phyloP scores from a whole-genome alignment of 2,888 invertebrate genomes.

The Urechis unicinctus region DNA sequence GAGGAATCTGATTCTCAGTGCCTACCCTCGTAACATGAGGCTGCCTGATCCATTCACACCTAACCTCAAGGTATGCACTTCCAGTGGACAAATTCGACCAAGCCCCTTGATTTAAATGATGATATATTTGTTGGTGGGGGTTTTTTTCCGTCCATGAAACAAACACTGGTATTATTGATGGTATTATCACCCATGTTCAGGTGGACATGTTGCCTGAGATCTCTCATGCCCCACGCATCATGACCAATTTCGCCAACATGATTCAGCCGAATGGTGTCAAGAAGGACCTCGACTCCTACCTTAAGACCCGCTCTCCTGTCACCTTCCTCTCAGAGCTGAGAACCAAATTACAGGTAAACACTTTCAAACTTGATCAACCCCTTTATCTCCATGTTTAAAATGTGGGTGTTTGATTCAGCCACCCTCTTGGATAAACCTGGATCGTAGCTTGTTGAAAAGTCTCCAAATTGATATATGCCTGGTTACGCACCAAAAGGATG shows the following conservation, averaged over 20 bases:
- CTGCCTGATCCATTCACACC: slow-evolving; percentile 98
- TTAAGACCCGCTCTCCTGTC: slow-evolving; percentile 88
- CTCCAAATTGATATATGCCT: too few relatives aligned
- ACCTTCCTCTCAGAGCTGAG: slow-evolving; percentile 86
- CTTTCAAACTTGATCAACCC: too few relatives aligned
- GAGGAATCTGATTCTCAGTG: slow-evolving; percentile 94
- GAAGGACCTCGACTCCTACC: slow-evolving; percentile 92
- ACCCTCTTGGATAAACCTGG: too few relatives aligned
- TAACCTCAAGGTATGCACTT: slow-evolving; percentile 81
- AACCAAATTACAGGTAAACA: slow-evolving; percentile 82
- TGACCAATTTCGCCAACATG: slow-evolving; percentile 78
- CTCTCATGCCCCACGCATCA: slow-evolving; percentile 77
- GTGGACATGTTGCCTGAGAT: slow-evolving; percentile 82
- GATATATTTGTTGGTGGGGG: neutral
- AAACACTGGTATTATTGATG: too few relatives aligned
- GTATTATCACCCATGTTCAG: slow-evolving; percentile 51
- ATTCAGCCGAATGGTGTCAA: slow-evolving; percentile 84
- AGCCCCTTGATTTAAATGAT: neutral
- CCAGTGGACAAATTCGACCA: slow-evolving; percentile 56
- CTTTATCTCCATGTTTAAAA: neutral
- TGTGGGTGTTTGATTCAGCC: neutral
- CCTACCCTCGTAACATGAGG: slow-evolving; percentile 96
- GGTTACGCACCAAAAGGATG: too few relatives aligned
- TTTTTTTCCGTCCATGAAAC: neutral
- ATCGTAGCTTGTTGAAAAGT: too few relatives aligned